Evolutionary conservation across 2,113 vertebrate genomes (phyloP), one percentile per base, ranked within the genome.

Genomic region (Petaurus breviceps): DNA sequence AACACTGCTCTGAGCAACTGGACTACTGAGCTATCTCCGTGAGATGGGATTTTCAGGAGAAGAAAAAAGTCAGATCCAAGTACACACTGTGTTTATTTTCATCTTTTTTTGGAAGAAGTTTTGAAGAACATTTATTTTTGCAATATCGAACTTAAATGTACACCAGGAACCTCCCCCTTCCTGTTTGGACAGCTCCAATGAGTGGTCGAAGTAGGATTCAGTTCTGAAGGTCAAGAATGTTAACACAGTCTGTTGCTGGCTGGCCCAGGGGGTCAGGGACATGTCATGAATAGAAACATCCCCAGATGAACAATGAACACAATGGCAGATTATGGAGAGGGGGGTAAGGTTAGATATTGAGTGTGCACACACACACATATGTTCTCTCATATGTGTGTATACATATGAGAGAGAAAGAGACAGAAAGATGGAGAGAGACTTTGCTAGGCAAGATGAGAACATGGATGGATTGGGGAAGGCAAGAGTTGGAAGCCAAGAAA

Each of bases 201-300:
- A 94, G 96, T 97, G 84, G 57, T 97, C 68, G 0, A 50, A 94
- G 92, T 93, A 93, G 96, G 77, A 92, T 95, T 95, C 91, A 94
- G 89, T 0, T 0, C 84, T 92, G 97, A 97, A 98, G 97, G 97
- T 98, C 97, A 97, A 94, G 92, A 96, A 57, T 92, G 96, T 94
- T 97, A 98, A 89, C 96, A 90, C 95, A 95, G 96, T 94, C 97
- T 92, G 2, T 94, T 95, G 97, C 97, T 91, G 90, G 24, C 95
- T 96, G 89, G 96, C 23, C 1, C 92, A 93, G 51, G 50, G 95
- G 94, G 90, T 96, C 97, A 93, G n/a, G 93, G 43, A 47, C 61
- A 68, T 68, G 31, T 37, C 37, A n/a, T n/a, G 37, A 77, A n/a
- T 77, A 77, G 61, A 77, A 77, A 11, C 4, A 12, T 68, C 31